Percentiles rank a stretch among this genome's conserved stretches.
These are phyloP conservation scores for Nixonia krombeini DNA, from an alignment of 1,140 invertebrate species.

Conservation along the genomic window DNA sequence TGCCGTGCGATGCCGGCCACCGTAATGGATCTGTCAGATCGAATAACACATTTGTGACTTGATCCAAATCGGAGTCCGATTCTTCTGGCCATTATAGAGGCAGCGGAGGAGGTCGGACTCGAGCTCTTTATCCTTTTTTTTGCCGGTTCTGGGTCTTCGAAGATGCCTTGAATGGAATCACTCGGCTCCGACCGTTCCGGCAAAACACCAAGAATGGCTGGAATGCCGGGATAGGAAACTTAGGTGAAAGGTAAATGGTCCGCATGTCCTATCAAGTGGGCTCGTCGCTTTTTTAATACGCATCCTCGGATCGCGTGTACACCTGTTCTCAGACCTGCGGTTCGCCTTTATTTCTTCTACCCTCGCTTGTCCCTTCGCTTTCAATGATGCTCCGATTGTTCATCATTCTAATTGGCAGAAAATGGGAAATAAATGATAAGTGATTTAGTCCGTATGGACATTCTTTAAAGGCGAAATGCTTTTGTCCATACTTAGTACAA, in stretches of 20 bases:
- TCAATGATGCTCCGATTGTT: background rate
- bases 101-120: background rate
- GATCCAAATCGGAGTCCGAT: conserved; percentile 41
- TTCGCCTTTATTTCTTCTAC: background rate
- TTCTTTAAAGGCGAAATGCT: too few relatives aligned
- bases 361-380: background rate
- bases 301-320: background rate
- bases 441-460: too few relatives aligned
- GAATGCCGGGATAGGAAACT: conserved; percentile 34
- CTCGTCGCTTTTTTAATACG: conserved; percentile 7
- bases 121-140: conserved; percentile 35
- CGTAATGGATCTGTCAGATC: conserved; percentile 50
- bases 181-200: conserved; percentile 32
- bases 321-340: background rate
- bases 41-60: conserved; percentile 50
- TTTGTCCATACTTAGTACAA: too few relatives aligned
- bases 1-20: conserved; percentile 8
- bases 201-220: conserved; percentile 33
- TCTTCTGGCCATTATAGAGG: conserved; percentile 27
- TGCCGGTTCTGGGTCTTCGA: conserved; percentile 15
- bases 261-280: conserved; percentile 59
- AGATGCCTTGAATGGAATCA: conserved; percentile 47
- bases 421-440: too few relatives aligned
- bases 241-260: conserved; percentile 64
- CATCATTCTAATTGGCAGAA: too few relatives aligned